Evolutionary conservation across 2,888 invertebrate genomes (phyloP).

Genomic region (Agrilus mali): DNA sequence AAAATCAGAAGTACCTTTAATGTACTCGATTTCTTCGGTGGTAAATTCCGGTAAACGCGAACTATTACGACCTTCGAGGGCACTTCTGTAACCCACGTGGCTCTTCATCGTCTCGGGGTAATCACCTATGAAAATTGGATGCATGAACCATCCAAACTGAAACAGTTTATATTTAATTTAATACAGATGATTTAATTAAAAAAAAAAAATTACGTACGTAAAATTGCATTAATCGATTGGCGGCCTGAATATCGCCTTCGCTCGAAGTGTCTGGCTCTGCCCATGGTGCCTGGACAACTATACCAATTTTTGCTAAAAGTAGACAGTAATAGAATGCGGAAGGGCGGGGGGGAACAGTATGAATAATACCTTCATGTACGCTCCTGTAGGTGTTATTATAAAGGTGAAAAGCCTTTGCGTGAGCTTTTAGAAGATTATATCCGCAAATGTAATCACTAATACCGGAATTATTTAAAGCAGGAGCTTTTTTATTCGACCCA

Average conservation of each 20-base stretch:
- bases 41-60: constrained; percentile 46
- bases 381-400: constrained; percentile 38
- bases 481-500: constrained; percentile 28
- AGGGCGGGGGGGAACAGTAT: too few relatives aligned
- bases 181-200: constrained; percentile 10
- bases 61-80: constrained; percentile 38
- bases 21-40: constrained; percentile 31
- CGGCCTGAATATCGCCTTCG: constrained; percentile 43
- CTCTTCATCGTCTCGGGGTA: constrained; percentile 43
- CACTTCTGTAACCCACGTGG: constrained; percentile 40
- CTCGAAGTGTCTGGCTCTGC: constrained; percentile 43
- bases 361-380: constrained; percentile 22
- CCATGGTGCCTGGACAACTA: constrained; percentile 48
- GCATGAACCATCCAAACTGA: constrained; percentile 39
- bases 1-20: constrained; percentile 37
- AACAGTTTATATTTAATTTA: constrained; percentile 2
- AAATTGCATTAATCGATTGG: constrained; percentile 42
- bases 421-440: constrained; percentile 50
- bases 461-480: constrained; percentile 36
- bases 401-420: constrained; percentile 47
- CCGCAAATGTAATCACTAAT: constrained; percentile 46
- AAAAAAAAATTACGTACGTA: constrained; percentile 29
- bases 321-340: too few relatives aligned
- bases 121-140: constrained; percentile 45
- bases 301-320: constrained; percentile 45